Percentiles rank a stretch among this genome's conserved stretches.
Conservation (phyloP, 2,797 vertebrate genomes). For the Xiphorhynchus erythropygius region DNA sequence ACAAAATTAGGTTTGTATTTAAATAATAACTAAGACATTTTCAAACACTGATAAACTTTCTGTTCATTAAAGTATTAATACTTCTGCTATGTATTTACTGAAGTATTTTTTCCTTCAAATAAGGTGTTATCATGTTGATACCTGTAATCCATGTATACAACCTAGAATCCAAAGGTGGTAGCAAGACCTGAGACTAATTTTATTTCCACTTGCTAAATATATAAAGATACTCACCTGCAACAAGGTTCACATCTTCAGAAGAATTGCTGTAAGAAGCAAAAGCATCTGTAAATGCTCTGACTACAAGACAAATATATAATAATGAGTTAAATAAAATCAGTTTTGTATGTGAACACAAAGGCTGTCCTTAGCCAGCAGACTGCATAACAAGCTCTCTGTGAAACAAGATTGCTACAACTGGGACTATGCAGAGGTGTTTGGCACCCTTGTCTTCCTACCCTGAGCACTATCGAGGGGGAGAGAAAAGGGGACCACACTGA, state of each 20-base stretch:
- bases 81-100: not conserved
- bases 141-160: not conserved
- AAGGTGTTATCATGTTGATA: not conserved
- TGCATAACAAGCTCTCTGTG: not conserved
- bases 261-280: conserved; percentile 69
- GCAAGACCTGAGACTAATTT: not conserved
- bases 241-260: conserved; percentile 71
- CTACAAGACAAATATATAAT: not conserved
- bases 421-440: not conserved
- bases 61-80: not conserved
- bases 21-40: not conserved
- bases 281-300: conserved; percentile 9
- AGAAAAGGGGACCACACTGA: not conserved
- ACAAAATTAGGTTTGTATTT: not conserved
- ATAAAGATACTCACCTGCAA: conserved; percentile 64
- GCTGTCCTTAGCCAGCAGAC: not conserved
- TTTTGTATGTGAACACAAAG: not conserved
- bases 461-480: not conserved
- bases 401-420: not conserved
- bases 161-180: not conserved
- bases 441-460: not conserved
- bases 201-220: not conserved
- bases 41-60: not conserved
- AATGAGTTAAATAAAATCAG: not conserved
- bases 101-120: not conserved